Base-by-base conservation (phyloP, 2,797 vertebrate genomes). In the Hephaestus fuliginosus region DNA sequence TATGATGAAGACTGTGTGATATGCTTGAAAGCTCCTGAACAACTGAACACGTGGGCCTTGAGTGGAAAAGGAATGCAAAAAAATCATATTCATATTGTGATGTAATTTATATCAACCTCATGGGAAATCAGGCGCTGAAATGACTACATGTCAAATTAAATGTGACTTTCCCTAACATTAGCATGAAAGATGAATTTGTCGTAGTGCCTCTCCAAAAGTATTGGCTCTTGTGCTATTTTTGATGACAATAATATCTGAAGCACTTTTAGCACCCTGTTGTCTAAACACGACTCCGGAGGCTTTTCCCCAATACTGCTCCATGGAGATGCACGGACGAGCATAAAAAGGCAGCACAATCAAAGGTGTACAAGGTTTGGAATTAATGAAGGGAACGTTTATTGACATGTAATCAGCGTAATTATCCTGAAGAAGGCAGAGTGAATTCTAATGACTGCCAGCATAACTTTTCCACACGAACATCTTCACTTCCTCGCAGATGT, bases 331-430 rank as follows among this genome's bases (percentile, higher is more conserved):
- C 41, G 41, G 41, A 52, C 22, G 14, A 79, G 28, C 56, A 71
- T 76, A 49, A 66, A 80, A 70, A 70, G 25, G 67, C 58, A 43
- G 56, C 66, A 74, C 83, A 73, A 76, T 82, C 81, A 78, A 66
- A 63, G 41, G 20, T 52, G 66, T 81, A 41, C n/a, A 39, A 20
- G 67, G 64, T 77, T 48, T 70, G 71, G 79, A 87, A 74, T 78
- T 84, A 89, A 87, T 76, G 80, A 85, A 78, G 80, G 66, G 60
- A 78, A 61, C 7, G 36, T 75, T 86, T 89, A 87, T 84, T 88
- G 88, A 88, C 78, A 68, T 75, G 86, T 65, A 86, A 87, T 89
- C 83, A 88, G 83, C 28, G 75, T 90, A 91, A 92, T 86, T 92
- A 80, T 88, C 53, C 81, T 28, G 61, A 83, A 90, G 89, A 90